Base-by-base conservation (phyloP, 2,797 vertebrate genomes). In the Cyclopterus lumpus region DNA sequence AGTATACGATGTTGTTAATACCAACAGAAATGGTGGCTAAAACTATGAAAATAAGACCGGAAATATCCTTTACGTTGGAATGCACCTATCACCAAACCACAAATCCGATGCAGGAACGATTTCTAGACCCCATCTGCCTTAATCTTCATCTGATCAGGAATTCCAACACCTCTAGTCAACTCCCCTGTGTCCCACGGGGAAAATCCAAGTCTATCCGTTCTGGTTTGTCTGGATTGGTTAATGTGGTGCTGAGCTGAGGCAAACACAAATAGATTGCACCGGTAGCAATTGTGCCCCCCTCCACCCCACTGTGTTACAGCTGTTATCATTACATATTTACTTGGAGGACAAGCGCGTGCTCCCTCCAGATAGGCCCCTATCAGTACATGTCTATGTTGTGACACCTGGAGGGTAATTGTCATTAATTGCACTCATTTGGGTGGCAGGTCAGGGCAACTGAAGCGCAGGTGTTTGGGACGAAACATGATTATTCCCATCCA, bases 291-390 rank as follows among this genome's bases (percentile, higher is more conserved):
- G 73, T 62, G 82, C 82, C 77, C 83, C 76, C 85, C 73, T 84
- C 88, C 83, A 77, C 88, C 90, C 92, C 75, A 74, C 90, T 83
- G 91, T 88, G 88, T 92, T 94, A 92, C 93, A 92, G 91, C 94
- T 93, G 93, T 95, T 95, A 95, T 95, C 94, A 95, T 95, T 95
- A 95, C 94, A 95, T 93, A 95, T 95, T 96, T 95, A 95, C 94
- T 92, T 93, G 92, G 90, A 89, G 87, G 93, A 93, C 91, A 93
- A 92, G 91, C 81, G 42, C 74, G 79, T 69, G 86, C 86, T 89
- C 92, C 90, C 88, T 77, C 88, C 86, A 86, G 89, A 93, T 93
- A 94, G 90, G 91, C 92, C 88, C 89, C 93, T 93, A 95, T 95
- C 95, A 89, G 93, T 95, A 94, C 88, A 91, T 93, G 94, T 95